A percentile compares a stretch with the other conserved stretches of the same genome.
Evolutionary conservation across 2,113 vertebrate genomes (phyloP).

Genomic region (Microcebus ravelobensis): DNA sequence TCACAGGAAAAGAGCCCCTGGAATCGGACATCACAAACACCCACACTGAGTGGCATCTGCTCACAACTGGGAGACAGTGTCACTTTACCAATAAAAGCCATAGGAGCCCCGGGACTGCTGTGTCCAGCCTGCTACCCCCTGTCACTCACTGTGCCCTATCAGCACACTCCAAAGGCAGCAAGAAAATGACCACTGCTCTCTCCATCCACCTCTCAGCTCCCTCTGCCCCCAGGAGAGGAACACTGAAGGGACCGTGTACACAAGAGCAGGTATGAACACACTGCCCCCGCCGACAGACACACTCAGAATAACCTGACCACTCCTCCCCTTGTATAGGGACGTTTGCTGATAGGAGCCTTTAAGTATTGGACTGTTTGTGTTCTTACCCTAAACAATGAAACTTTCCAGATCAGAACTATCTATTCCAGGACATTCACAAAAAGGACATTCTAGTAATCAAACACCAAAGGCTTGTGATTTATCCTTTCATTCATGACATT

Average conservation of each 20-base stretch:
- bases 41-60: not conserved
- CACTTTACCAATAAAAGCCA: not conserved
- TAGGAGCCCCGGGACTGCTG: not conserved
- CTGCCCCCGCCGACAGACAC: fast-evolving
- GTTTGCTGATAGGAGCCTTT: not conserved
- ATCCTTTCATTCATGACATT: not conserved
- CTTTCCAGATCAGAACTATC: not conserved
- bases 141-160: not conserved
- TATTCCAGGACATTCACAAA: not conserved
- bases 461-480: not conserved
- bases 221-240: not conserved
- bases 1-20: not conserved
- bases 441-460: not conserved
- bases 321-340: not conserved
- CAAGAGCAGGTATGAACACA: not conserved
- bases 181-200: fast-evolving
- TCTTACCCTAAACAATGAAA: not conserved
- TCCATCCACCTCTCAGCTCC: not conserved
- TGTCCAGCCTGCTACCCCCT: not conserved
- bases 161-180: too few relatives aligned
- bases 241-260: not conserved
- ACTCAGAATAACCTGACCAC: too few relatives aligned
- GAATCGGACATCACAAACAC: not conserved
- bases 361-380: fast-evolving
- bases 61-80: fast-evolving